Evolutionary conservation across 1,140 invertebrate genomes (phyloP).

Genomic region (Eufriesea mexicana): DNA sequence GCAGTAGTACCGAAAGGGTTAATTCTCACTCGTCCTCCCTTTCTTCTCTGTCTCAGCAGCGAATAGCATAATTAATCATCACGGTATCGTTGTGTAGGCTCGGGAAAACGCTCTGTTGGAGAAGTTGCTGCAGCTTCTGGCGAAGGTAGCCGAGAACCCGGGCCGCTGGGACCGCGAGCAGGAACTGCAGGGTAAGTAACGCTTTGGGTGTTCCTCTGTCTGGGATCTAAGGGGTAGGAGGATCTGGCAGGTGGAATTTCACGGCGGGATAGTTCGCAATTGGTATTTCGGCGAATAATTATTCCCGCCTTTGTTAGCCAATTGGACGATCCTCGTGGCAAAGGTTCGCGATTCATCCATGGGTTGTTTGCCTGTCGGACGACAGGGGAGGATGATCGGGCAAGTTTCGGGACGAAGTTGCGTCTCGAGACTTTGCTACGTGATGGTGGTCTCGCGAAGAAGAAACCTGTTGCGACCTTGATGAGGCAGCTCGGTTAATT

Average conservation of each 20-base stretch:
- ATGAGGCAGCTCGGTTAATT: background rate
- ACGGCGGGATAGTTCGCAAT: background rate
- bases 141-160: slow-evolving; percentile 70
- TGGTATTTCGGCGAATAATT: slow-evolving; percentile 4
- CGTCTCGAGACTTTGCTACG: background rate
- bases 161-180: slow-evolving; percentile 69
- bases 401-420: background rate
- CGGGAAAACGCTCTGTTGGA: slow-evolving; percentile 68
- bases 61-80: background rate
- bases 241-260: background rate
- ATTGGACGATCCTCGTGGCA: too few relatives aligned
- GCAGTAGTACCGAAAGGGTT: too few relatives aligned
- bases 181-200: slow-evolving; percentile 74
- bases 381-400: background rate
- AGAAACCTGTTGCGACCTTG: background rate
- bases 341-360: background rate
- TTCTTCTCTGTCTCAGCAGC: background rate
- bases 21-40: background rate
- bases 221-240: too few relatives aligned
- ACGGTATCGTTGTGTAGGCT: slow-evolving; percentile 44
- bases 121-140: slow-evolving; percentile 72
- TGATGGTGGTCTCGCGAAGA: too few relatives aligned
- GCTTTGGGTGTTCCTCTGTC: background rate
- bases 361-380: background rate
- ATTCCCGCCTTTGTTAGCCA: background rate